Evolutionary conservation across 2,888 invertebrate genomes (phyloP).

Genomic region (Cantharis rufa): DNA sequence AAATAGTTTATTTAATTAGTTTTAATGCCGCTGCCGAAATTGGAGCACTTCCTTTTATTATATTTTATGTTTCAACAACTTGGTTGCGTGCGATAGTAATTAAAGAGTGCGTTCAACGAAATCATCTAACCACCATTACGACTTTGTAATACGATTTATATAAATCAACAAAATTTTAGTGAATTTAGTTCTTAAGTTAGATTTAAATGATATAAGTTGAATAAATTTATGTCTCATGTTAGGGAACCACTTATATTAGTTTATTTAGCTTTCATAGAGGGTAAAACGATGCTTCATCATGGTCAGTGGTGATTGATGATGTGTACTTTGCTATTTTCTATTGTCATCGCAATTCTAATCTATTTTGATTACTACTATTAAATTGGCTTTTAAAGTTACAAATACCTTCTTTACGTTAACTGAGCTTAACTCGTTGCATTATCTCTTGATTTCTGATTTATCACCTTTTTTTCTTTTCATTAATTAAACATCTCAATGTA

Average conservation of each 20-base stretch:
- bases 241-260: conserved; percentile 29
- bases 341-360: conserved; percentile 23
- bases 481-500: neutral
- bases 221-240: conserved; percentile 1
- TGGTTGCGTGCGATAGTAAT: neutral
- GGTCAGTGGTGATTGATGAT: conserved; percentile 40
- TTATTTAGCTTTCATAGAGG: conserved; percentile 39
- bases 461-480: neutral
- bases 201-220: neutral
- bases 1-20: neutral
- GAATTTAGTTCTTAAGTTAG: neutral
- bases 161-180: neutral
- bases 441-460: neutral
- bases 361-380: conserved; percentile 16
- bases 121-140: neutral
- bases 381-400: neutral
- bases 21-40: neutral
- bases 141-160: neutral
- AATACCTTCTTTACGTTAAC: neutral
- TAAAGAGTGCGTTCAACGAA: neutral
- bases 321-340: conserved; percentile 31
- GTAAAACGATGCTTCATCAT: conserved; percentile 39
- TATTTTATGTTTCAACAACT: neutral
- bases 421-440: neutral
- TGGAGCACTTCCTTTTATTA: neutral